phyloP scores from a whole-genome alignment of 2,113 vertebrate genomes.

The Brevimyrus niger region DNA sequence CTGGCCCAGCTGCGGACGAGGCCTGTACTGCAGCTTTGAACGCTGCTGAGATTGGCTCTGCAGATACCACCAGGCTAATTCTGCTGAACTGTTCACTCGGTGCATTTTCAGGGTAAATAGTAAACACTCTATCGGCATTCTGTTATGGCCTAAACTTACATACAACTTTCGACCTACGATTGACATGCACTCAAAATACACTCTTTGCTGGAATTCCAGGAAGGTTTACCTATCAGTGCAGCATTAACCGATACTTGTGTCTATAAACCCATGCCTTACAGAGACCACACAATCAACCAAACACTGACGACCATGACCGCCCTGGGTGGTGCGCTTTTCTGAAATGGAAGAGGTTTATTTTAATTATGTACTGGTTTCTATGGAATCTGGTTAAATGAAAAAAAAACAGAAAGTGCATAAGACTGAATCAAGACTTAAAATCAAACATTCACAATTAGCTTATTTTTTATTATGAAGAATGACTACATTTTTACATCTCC shows the following conservation, averaged over 20 bases:
- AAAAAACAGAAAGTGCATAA: not conserved
- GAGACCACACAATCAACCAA: not conserved
- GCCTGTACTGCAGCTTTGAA: not conserved
- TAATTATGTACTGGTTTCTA: not conserved
- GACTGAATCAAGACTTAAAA: not conserved
- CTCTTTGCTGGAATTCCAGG: not conserved
- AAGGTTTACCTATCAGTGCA: not conserved
- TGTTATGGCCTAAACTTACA: conserved; percentile 30
- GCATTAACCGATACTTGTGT: not conserved
- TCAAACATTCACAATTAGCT: not conserved
- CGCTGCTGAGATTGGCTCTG: conserved; percentile 28
- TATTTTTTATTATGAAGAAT: not conserved
- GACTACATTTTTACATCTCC: not conserved
- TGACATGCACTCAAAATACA: not conserved
- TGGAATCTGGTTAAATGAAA: not conserved
- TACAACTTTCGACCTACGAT: conserved; percentile 15
- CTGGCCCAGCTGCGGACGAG: not conserved
- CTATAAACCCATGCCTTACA: not conserved
- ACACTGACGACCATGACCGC: not conserved
- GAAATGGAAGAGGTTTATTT: not conserved
- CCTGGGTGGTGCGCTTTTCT: not conserved
- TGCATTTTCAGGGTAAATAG: conserved; percentile 38
- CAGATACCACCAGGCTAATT: conserved; percentile 34
- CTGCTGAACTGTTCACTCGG: conserved; percentile 31
- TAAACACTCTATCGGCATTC: conserved; percentile 39